A percentile compares a stretch with the other conserved stretches of the same genome.
Conservation (phyloP, 2,888 invertebrate species). For the Nemoura dubitans region DNA sequence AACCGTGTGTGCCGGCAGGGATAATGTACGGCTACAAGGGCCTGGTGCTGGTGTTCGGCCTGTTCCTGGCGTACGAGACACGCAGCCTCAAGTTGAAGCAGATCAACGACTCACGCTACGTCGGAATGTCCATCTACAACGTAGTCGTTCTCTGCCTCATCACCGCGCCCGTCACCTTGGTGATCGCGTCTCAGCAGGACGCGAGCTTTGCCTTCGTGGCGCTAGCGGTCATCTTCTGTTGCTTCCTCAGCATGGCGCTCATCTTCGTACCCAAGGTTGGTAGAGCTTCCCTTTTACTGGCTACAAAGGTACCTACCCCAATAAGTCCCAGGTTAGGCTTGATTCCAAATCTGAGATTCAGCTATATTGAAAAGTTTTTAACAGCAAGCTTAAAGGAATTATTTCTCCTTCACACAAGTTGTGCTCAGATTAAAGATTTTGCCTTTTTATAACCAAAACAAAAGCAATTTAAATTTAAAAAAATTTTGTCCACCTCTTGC, state of each 20-base stretch:
- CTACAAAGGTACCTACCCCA: no score
- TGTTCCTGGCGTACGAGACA: constrained; percentile 98
- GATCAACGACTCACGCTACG: constrained; percentile 98
- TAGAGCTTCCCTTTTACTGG: no score
- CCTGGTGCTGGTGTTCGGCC: constrained; percentile 92
- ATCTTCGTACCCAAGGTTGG: constrained; percentile 99
- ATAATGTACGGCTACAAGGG: constrained; percentile 97
- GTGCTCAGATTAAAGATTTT: no score
- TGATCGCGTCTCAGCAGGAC: constrained; percentile 97
- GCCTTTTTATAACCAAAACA: no score
- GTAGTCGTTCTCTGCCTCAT: constrained; percentile 97
- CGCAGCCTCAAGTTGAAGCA: constrained; percentile 96
- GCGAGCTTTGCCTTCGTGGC: constrained; percentile 97
- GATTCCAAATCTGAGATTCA: no score
- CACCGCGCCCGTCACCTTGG: constrained; percentile 96
- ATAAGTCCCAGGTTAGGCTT: no score
- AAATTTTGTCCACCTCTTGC: no score
- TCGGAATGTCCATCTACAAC: constrained; percentile 99
- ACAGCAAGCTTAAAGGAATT: no score
- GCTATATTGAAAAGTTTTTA: no score
- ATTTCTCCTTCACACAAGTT: no score
- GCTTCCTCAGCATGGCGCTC: constrained; percentile 97
- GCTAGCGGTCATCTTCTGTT: constrained; percentile 95
- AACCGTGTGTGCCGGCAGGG: constrained; percentile 73
- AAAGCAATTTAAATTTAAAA: no score